phyloP scores from a whole-genome alignment of 2,113 vertebrate genomes.

The Ciconia stormi region DNA sequence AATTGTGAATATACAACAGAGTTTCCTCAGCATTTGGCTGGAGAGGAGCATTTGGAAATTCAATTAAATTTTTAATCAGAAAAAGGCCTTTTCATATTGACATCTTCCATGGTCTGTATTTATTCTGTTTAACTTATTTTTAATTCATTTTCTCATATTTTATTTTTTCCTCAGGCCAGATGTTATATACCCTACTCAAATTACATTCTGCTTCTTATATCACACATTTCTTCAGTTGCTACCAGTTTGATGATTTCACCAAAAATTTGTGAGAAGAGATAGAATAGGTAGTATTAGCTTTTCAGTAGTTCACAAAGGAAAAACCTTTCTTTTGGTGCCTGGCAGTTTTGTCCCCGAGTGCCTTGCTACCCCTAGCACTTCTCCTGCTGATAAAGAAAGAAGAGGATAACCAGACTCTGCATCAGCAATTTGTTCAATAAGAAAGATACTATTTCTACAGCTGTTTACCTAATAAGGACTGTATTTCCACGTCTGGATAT shows the following conservation, averaged over 20 bases:
- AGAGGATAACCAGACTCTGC: not conserved
- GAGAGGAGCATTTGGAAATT: not conserved
- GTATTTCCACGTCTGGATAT: not conserved
- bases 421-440: not conserved
- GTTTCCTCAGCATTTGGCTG: not conserved
- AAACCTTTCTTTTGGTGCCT: not conserved
- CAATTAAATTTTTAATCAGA: slow-evolving; percentile 1
- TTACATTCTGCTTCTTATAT: not conserved
- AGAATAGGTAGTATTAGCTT: not conserved
- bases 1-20: not conserved
- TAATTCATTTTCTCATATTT: not conserved
- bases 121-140: not conserved
- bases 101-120: not conserved
- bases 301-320: not conserved
- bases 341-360: not conserved
- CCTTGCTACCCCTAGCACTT: not conserved
- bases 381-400: not conserved
- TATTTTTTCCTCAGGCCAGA: not conserved
- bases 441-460: not conserved
- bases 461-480: not conserved
- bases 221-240: not conserved
- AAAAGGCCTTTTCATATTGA: not conserved
- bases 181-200: not conserved
- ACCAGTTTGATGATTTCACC: not conserved
- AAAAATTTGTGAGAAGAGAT: not conserved